These are phyloP conservation scores for Momotus momota DNA, from an alignment of 2,797 vertebrate species.

Conservation along the genomic window DNA sequence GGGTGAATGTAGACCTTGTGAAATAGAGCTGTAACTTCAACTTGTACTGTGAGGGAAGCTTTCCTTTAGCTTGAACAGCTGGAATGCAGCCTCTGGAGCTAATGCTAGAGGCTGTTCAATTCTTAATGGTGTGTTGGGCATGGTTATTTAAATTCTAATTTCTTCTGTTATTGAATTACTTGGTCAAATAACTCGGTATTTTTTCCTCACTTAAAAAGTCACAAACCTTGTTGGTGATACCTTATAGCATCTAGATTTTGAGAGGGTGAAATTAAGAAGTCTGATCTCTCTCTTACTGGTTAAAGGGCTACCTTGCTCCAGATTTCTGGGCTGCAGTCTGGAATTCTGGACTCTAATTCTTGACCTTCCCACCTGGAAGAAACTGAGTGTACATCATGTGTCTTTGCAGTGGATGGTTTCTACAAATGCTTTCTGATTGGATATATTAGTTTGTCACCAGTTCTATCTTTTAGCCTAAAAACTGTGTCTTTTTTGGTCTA, in stretches of 20 bases:
- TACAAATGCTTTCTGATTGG: background rate
- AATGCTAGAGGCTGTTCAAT: background rate
- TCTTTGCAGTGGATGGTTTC: background rate
- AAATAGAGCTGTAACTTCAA: background rate
- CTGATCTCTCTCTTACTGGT: background rate
- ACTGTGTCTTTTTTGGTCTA: accelerated
- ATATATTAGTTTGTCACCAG: background rate
- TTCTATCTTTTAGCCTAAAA: background rate
- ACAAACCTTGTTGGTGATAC: accelerated
- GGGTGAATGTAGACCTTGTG: background rate
- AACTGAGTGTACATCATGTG: background rate
- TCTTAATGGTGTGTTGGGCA: background rate
- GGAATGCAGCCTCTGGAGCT: background rate
- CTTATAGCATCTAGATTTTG: background rate
- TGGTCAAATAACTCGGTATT: background rate
- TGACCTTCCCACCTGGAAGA: background rate
- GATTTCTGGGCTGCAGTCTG: background rate
- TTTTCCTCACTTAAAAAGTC: background rate
- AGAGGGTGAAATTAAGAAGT: background rate
- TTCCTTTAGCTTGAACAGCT: background rate
- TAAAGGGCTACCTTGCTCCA: background rate
- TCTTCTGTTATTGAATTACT: background rate
- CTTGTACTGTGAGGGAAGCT: background rate
- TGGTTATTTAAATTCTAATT: background rate
- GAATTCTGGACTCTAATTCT: background rate